Conservation (phyloP, 2,888 invertebrate genomes). For the Morpho achilles region DNA sequence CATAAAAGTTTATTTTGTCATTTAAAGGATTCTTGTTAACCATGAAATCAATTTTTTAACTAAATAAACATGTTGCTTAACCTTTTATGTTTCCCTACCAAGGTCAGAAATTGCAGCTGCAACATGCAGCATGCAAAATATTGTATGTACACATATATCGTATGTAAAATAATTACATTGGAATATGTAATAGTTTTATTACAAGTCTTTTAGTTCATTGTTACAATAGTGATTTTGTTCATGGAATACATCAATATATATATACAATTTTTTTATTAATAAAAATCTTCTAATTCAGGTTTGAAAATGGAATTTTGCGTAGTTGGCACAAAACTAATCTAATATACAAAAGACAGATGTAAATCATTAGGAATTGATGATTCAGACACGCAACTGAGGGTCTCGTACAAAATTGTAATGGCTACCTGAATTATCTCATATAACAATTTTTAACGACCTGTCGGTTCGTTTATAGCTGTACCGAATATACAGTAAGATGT, state of each 20-base stretch:
- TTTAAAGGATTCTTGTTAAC: constrained; percentile 50
- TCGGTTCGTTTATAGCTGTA: constrained; percentile 62
- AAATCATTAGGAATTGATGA: constrained; percentile 36
- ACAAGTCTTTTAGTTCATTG: constrained; percentile 2
- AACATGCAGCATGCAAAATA: constrained; percentile 21
- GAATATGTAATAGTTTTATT: too few relatives aligned
- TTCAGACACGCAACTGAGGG: constrained; percentile 40
- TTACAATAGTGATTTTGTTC: not conserved
- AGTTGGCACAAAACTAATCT: constrained; percentile 18
- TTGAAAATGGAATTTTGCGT: constrained; percentile 14
- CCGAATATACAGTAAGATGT: constrained; percentile 52
- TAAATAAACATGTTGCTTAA: constrained; percentile 37
- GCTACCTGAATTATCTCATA: constrained; percentile 47
- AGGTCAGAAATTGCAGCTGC: constrained; percentile 39
- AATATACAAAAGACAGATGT: constrained; percentile 32
- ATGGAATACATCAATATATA: too few relatives aligned
- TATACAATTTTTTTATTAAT: too few relatives aligned
- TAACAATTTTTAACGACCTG: constrained; percentile 55
- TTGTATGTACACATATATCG: not conserved
- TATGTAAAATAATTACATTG: not conserved
- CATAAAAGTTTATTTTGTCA: not conserved
- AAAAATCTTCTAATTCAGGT: not conserved
- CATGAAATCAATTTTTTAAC: constrained; percentile 48
- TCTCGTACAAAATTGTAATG: constrained; percentile 38
- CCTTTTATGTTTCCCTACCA: constrained; percentile 39